phyloP scores from a whole-genome alignment of 2,113 vertebrate genomes.

The Cyanoramphus novaezelandiae region DNA sequence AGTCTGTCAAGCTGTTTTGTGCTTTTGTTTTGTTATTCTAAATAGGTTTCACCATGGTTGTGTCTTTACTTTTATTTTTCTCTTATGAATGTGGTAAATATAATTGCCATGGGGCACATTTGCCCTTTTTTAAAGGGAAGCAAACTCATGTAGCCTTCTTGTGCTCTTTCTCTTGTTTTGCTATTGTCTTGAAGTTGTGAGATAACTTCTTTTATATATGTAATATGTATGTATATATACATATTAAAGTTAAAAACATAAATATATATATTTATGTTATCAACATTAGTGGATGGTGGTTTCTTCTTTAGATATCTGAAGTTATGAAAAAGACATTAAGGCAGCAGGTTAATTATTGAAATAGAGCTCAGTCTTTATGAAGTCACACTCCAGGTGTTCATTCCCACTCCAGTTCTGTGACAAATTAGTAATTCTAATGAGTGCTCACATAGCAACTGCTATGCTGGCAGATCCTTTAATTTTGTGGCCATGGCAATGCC shows the following conservation, averaged over 20 bases:
- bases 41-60: not conserved
- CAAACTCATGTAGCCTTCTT: not conserved
- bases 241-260: not conserved
- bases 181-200: not conserved
- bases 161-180: not conserved
- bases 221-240: not conserved
- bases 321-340: not conserved
- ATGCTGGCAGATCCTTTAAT: not conserved
- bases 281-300: not conserved
- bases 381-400: constrained; percentile 15
- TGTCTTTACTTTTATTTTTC: not conserved
- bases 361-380: not conserved
- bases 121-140: not conserved
- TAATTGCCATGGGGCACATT: not conserved
- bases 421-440: constrained; percentile 11
- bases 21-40: not conserved
- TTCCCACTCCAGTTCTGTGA: not conserved
- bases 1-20: not conserved
- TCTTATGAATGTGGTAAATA: not conserved
- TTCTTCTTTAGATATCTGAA: not conserved
- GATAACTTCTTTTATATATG: not conserved
- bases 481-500: not conserved
- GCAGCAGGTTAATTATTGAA: not conserved
- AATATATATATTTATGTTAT: not conserved
- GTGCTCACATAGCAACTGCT: not conserved